Percentiles rank a stretch among this genome's conserved stretches.
phyloP scores from a whole-genome alignment of 23 tunicate genomes.

The Diplosoma virens region DNA sequence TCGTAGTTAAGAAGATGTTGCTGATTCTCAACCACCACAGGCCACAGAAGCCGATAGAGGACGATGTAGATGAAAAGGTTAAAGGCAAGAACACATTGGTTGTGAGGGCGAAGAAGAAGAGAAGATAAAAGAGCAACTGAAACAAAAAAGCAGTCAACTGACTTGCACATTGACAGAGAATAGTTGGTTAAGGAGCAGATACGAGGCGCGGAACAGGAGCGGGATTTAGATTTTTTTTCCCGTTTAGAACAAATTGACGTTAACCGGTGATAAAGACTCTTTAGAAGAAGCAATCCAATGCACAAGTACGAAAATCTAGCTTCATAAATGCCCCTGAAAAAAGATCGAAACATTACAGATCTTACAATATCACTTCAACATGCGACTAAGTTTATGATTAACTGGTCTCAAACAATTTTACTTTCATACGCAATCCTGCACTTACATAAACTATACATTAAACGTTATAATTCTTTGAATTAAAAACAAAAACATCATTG shows the following conservation, averaged over 20 bases:
- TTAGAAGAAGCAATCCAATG: conserved; percentile 5
- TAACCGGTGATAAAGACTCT: conserved; percentile 17
- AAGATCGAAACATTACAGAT: background rate
- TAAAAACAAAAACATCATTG: no score
- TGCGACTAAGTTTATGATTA: no score
- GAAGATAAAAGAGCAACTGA: conserved; percentile 42
- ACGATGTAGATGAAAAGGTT: conserved; percentile 52
- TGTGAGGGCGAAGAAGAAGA: conserved; percentile 65
- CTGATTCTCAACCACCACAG: conserved; percentile 45
- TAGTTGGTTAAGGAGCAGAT: conserved; percentile 2
- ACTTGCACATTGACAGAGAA: background rate
- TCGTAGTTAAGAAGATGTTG: background rate
- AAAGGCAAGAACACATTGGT: conserved; percentile 40
- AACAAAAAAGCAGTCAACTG: conserved; percentile 44
- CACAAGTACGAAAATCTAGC: conserved; percentile 35
- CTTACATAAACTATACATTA: no score
- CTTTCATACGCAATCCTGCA: no score
- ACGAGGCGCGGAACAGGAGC: conserved; percentile 9
- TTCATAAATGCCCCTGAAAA: conserved; percentile 28
- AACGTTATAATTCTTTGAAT: no score
- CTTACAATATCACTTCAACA: no score
- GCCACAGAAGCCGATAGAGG: conserved; percentile 63
- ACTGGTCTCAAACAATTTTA: no score
- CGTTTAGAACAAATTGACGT: background rate
- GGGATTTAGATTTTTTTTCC: background rate